Evolutionary conservation across 2,888 invertebrate species (phyloP).

Genomic region (Stenotaenia linearis): DNA sequence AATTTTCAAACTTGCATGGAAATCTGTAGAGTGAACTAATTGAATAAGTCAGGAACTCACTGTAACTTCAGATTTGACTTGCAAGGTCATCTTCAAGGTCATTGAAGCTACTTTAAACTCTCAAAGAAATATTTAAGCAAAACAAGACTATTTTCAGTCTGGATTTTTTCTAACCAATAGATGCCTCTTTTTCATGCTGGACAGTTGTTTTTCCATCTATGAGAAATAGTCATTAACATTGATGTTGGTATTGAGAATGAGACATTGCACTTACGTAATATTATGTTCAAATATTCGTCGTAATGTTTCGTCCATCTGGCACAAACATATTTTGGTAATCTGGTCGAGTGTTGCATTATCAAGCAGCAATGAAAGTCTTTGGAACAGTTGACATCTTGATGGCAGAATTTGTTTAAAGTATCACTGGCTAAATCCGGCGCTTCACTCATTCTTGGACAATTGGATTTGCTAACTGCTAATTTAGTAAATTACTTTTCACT

Average conservation of each 20-base stretch:
- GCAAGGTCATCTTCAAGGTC: too few relatives aligned
- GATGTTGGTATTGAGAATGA: too few relatives aligned
- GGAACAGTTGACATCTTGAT: background rate
- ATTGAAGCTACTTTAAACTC: too few relatives aligned
- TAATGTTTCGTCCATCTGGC: background rate
- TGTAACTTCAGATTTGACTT: too few relatives aligned
- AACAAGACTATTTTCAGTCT: background rate
- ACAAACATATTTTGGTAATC: background rate
- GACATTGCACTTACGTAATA: background rate
- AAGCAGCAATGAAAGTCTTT: background rate
- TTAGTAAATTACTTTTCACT: too few relatives aligned
- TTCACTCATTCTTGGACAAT: background rate
- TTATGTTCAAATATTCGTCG: background rate
- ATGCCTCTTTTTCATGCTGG: background rate
- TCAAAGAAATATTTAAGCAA: background rate
- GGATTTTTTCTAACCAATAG: background rate
- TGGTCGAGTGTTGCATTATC: background rate
- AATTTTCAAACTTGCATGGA: too few relatives aligned
- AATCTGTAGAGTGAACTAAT: too few relatives aligned
- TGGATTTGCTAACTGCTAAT: too few relatives aligned
- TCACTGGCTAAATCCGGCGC: background rate
- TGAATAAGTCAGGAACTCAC: too few relatives aligned
- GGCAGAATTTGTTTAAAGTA: background rate
- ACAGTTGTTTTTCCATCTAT: background rate
- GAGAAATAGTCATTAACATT: background rate